Evolutionary conservation across 2,888 invertebrate species (phyloP), one percentile per base, ranked within the genome.

Genomic region (Sarcophaga carnaria): DNA sequence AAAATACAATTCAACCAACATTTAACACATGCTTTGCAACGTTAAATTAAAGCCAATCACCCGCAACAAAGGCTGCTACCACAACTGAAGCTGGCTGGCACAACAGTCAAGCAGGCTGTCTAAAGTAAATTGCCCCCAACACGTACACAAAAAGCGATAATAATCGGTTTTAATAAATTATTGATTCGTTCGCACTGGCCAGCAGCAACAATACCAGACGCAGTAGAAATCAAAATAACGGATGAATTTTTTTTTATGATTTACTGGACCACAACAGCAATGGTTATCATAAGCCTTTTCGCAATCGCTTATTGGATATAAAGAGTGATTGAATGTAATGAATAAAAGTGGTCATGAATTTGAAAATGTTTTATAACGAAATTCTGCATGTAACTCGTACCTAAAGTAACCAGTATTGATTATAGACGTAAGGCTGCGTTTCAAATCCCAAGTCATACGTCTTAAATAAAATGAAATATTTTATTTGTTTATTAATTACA

Each of bases 151-250:
- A 77, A 85, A 84, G 83, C 85, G 84, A 87, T 86, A 82, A 88
- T 88, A 88, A 89, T 88, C 84, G 84, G 83, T 88, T 88, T 89
- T 87, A 88, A 89, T 89, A 88, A 89, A 89, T 89, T 88, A 89
- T 89, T 87, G 88, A 89, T 88, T 89, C 80, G 69, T 80, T 77
- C 64, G 37, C 80, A 85, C 14, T 77, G 20, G 49, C n/a, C 60
- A 74, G 8, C 25, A 27, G 74, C 45, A 45, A 20, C 45, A 17
- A 14, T 59, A 14, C 59, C 17, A 37, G 59, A 2, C 59, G 59
- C 17, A 1, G n/a, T 10, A 20, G 10, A 20, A 20, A 1, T 74
- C 2, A 14, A 62, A 74, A 45, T 45, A 45, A 74, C 47, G 37
- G 12, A 62, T 59, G 4, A 0, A 14, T 72, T 62, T 11, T 25